Conservation (phyloP, 2,113 vertebrate species). For the Rhinoderma darwinii region DNA sequence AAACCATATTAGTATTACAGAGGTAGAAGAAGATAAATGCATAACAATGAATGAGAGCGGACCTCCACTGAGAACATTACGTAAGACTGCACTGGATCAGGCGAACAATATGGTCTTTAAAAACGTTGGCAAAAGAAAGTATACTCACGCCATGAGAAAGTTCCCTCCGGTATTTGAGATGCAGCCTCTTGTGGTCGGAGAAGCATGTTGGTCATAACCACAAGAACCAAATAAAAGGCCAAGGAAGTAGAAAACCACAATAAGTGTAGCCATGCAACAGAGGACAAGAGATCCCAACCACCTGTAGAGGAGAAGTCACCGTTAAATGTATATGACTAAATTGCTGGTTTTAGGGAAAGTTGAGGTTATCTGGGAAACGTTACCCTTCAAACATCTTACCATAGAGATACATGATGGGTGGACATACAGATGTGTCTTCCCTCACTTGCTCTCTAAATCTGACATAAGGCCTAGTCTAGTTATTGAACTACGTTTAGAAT, state of each 20-base stretch:
- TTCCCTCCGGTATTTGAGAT: conserved; percentile 94
- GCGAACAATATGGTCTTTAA: neutral
- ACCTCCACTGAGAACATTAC: neutral
- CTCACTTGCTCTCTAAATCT: too few species aligned
- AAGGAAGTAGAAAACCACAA: conserved; percentile 88
- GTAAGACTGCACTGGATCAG: neutral
- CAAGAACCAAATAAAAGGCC: conserved; percentile 87
- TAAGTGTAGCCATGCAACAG: conserved; percentile 88
- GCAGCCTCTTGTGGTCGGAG: conserved; percentile 90
- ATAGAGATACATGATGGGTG: neutral
- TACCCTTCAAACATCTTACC: neutral
- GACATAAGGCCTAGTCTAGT: too few species aligned
- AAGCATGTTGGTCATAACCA: conserved; percentile 86
- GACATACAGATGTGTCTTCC: too few species aligned
- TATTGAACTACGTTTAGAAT: too few species aligned
- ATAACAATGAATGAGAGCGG: neutral
- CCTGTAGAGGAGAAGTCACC: conserved; percentile 69
- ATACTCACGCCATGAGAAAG: conserved; percentile 94
- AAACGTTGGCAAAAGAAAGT: neutral
- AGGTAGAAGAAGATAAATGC: neutral
- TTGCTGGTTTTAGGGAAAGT: neutral
- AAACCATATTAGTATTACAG: neutral
- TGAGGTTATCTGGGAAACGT: neutral
- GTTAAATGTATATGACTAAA: neutral
- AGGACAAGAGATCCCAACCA: conserved; percentile 86